Percentiles rank a stretch among this genome's conserved stretches.
Conservation (phyloP, 37 sponge, comb jelly and placozoan genomes). For the Haliclona indistincta region DNA sequence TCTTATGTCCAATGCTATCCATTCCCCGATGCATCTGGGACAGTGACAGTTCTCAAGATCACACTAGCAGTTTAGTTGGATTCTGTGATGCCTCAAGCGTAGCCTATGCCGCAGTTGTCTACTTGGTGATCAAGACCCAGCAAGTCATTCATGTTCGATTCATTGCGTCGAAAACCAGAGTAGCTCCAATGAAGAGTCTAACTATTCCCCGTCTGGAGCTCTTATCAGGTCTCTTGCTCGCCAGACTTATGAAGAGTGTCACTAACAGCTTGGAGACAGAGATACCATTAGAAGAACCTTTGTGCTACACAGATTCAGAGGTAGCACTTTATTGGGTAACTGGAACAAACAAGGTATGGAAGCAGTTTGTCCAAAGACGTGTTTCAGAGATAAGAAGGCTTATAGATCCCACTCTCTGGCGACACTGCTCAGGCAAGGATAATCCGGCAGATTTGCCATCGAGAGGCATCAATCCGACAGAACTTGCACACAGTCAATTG, state of each 20-base stretch:
- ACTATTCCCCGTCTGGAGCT: slow-evolving; percentile 53
- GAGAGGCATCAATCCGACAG: too few species aligned
- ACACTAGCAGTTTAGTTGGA: slow-evolving; percentile 30
- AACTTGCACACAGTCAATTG: slow-evolving; percentile 35
- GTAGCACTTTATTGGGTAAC: slow-evolving; percentile 57
- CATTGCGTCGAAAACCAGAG: slow-evolving; percentile 53
- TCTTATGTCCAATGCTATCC: too few species aligned
- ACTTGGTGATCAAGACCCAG: slow-evolving; percentile 23
- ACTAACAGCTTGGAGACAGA: slow-evolving; percentile 5
- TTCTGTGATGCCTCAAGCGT: slow-evolving; percentile 57
- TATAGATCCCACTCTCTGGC: slow-evolving; percentile 42
- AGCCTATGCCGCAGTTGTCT: slow-evolving; percentile 60
- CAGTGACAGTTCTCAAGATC: too few species aligned
- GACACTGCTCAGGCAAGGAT: too few species aligned
- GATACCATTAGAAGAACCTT: not conserved
- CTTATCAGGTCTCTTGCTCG: slow-evolving; percentile 40
- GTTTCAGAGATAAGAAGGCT: slow-evolving; percentile 21
- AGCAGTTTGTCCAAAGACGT: slow-evolving; percentile 37
- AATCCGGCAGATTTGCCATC: too few species aligned
- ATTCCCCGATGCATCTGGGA: slow-evolving; percentile 35
- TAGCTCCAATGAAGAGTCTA: slow-evolving; percentile 40
- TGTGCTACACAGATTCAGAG: slow-evolving; percentile 55
- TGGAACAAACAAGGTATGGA: slow-evolving; percentile 44
- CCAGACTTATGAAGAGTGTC: slow-evolving; percentile 26
- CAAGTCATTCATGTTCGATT: slow-evolving; percentile 3